Evolutionary conservation across 1,140 invertebrate genomes (phyloP), one percentile per base, ranked within the genome.

Genomic region (Sinonovacula constricta): DNA sequence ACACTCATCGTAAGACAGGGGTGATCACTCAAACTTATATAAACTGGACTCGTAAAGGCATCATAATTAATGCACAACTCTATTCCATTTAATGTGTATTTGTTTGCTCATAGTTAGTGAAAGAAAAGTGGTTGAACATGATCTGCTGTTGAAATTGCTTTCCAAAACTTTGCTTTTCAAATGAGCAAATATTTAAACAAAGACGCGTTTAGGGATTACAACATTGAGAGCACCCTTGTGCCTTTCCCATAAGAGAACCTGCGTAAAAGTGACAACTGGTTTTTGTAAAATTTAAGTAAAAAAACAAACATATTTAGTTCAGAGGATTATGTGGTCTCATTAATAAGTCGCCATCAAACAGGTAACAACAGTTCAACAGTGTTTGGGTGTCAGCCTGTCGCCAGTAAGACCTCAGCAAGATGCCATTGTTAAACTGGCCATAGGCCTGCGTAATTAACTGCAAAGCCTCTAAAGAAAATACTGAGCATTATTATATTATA

Each of bases 151-250:
- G n/a, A 70, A 45, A 70, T 34, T 31, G 54, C 53, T 57, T 22
- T 30, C 30, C 53, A 59, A 70, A 70, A 70, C 53, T 59, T 70
- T 12, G 28, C 68, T 59, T 39, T 59, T n/a, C 39, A 26, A 56
- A 65, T 62, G 63, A 76, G 59, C 62, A 76, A 76, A 76, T 76
- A 76, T 76, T 76, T 76, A 76, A 76, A 76, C 62, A 67, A 45
- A 45, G 39, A 45, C 7, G n/a, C n/a, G n/a, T n/a, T n/a, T n/a
- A n/a, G n/a, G n/a, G n/a, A n/a, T n/a, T n/a, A n/a, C n/a, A n/a
- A n/a, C n/a, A n/a, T n/a, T n/a, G n/a, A n/a, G n/a, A n/a, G n/a
- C n/a, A n/a, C n/a, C n/a, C n/a, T n/a, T n/a, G n/a, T n/a, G n/a
- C n/a, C n/a, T n/a, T n/a, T n/a, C n/a, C n/a, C n/a, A n/a, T n/a